Percentiles rank a stretch among this genome's conserved stretches.
Conservation (phyloP, 2,797 vertebrate genomes). For the Danio aesculapii region DNA sequence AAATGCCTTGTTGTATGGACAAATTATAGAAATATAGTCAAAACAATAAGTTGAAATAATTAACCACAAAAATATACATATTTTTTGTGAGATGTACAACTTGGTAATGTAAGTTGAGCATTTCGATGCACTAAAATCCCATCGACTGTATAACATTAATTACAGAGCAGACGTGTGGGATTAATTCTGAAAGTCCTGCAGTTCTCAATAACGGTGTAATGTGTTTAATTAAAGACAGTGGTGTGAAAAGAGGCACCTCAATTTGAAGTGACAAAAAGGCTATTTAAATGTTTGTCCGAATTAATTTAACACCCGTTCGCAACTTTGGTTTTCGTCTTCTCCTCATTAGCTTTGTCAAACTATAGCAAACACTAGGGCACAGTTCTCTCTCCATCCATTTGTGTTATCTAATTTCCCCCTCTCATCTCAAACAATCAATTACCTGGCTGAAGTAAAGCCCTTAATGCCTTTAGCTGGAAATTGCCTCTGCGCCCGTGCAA, state of each 20-base stretch:
- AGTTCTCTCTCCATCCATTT: conserved; percentile 21
- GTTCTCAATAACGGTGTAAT: not conserved
- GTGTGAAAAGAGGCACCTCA: not conserved
- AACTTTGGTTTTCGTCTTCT: conserved; percentile 7
- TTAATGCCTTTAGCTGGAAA: conserved; percentile 52
- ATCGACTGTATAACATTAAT: not conserved
- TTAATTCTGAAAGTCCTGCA: not conserved
- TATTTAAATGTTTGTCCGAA: conserved; percentile 22
- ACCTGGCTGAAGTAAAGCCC: conserved; percentile 48
- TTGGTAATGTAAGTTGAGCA: not conserved
- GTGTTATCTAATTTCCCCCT: conserved; percentile 42
- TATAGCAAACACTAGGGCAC: conserved; percentile 12
- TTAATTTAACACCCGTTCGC: not conserved
- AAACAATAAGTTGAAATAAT: too few relatives aligned
- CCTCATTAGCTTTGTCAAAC: conserved; percentile 18
- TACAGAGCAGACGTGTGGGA: not conserved
- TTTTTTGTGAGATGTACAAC: not conserved
- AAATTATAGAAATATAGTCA: too few relatives aligned
- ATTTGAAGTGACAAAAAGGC: conserved; percentile 5
- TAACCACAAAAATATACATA: too few relatives aligned
- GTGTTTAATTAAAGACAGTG: not conserved
- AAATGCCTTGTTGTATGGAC: too few relatives aligned
- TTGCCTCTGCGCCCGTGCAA: conserved; percentile 43
- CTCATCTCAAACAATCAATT: conserved; percentile 55
- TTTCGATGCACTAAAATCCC: not conserved